Base-by-base conservation (phyloP, 2,888 invertebrate genomes). In the Bhutanitis thaidina region DNA sequence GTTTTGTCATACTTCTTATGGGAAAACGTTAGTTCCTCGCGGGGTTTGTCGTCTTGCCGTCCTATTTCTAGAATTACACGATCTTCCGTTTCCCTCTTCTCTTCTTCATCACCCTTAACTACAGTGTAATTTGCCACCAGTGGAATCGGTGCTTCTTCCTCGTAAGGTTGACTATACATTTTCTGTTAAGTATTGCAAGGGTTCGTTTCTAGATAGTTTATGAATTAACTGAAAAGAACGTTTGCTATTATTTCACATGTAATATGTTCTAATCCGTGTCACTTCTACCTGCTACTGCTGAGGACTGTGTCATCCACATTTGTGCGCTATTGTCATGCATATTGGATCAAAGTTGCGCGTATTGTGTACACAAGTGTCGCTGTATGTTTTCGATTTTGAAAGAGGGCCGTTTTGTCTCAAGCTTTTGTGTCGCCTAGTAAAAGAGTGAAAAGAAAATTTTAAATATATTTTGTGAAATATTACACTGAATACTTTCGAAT, bases 1-100 rank as follows among this genome's bases (percentile, higher is more conserved):
- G 89, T 90, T 59, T 89, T 90, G 49, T 90, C 90, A 47, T 90
- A 90, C 57, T 90, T 90, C 66, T 90, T 90, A 53, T 90, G 90
- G 0, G 88, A 89, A 54, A 90, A 90, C 15, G 88, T 89, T 8
- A 71, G 74, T 54, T 88, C 88, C 55, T 89, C 88, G 48, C 65
- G 76, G 0, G 84, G 83, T 20, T 74, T 83, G 1, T 90, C 89
- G n/a, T 88, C 89, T 49, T 77, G 88, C 1, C 84, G 69, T 4
- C 90, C 90, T 57, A 90, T 90, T 72, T 90, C 90, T 52, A 90
- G 69, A 52, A 90, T 88, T 0, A 90, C 83, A 1, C 82, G 67
- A 2, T 86, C 86, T 56, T 87, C 88, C 52, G 65, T 47, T 32
- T 82, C 83, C 16, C 80, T 72, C 56, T 82, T 84, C 30, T 80